A percentile compares a stretch with the other conserved stretches of the same genome.
Evolutionary conservation across 2,113 vertebrate genomes (phyloP).

Genomic region (Neolamprologus kungweensis): DNA sequence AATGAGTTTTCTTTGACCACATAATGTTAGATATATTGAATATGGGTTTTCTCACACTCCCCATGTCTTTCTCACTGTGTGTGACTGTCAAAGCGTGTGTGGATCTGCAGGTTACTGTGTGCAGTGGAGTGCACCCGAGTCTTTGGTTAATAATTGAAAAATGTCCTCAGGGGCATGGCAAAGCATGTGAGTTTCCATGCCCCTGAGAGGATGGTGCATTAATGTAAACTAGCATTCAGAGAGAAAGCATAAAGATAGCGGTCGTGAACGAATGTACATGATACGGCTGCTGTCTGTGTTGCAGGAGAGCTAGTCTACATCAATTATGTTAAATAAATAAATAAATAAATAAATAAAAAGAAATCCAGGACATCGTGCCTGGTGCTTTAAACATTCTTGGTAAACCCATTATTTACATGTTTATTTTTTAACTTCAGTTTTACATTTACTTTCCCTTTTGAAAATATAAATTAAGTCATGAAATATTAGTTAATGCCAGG

Average conservation of each 20-base stretch:
- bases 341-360: background rate
- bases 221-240: slow-evolving; percentile 1
- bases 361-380: background rate
- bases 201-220: background rate
- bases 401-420: background rate
- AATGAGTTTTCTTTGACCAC: background rate
- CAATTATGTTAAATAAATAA: background rate
- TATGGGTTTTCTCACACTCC: background rate
- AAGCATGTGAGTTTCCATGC: background rate
- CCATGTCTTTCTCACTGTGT: background rate
- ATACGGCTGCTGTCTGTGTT: background rate
- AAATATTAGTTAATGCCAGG: background rate
- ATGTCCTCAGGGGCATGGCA: background rate
- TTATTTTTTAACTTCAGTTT: background rate
- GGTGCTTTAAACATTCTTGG: background rate
- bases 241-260: background rate
- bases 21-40: background rate
- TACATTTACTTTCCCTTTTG: background rate
- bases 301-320: background rate
- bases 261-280: background rate
- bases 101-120: background rate
- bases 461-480: background rate
- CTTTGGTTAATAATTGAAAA: slow-evolving; percentile 33
- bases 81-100: background rate
- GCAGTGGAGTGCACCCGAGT: background rate